These are phyloP conservation scores for Trachurus trachurus DNA, from an alignment of 2,797 vertebrate species.

Conservation along the genomic window DNA sequence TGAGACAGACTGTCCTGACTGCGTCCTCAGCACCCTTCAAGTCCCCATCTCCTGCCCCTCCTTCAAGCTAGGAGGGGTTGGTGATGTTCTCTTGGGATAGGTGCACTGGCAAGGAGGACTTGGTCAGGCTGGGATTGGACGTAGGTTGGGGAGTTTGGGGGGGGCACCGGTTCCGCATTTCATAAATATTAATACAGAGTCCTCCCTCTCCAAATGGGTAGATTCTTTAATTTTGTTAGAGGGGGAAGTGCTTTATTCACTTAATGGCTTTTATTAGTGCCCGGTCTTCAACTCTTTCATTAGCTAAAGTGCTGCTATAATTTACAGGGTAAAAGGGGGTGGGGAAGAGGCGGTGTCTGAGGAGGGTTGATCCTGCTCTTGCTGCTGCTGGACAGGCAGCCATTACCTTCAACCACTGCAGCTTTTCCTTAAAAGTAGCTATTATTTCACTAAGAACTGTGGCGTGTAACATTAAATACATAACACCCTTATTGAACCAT, in stretches of 20 bases:
- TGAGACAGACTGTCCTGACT: slow-evolving; percentile 85
- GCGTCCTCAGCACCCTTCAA: slow-evolving; percentile 85
- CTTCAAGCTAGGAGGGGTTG: slow-evolving; percentile 85
- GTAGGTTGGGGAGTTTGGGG: slow-evolving; percentile 75
- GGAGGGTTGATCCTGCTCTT: slow-evolving; percentile 79
- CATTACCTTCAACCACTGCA: slow-evolving; percentile 69
- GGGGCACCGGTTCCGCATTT: slow-evolving; percentile 86
- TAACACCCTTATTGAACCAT: slow-evolving; percentile 8
- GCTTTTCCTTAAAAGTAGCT: slow-evolving; percentile 57
- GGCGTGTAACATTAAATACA: slow-evolving; percentile 32
- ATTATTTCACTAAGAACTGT: slow-evolving; percentile 29
- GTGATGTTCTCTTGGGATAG: slow-evolving; percentile 85
- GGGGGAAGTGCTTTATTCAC: slow-evolving; percentile 92
- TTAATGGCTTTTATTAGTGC: slow-evolving; percentile 93
- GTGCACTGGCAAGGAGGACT: slow-evolving; percentile 81
- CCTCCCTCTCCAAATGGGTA: slow-evolving; percentile 86
- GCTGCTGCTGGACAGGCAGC: slow-evolving; percentile 70
- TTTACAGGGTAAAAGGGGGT: slow-evolving; percentile 86
- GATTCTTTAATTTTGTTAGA: slow-evolving; percentile 92
- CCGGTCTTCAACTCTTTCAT: slow-evolving; percentile 92
- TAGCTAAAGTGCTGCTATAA: slow-evolving; percentile 93
- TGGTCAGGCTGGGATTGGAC: slow-evolving; percentile 83
- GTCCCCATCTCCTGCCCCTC: slow-evolving; percentile 83
- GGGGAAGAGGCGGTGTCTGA: slow-evolving; percentile 76
- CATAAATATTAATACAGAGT: slow-evolving; percentile 93